phyloP scores from a whole-genome alignment of 2,797 vertebrate genomes.

The Nannoperca obscura region DNA sequence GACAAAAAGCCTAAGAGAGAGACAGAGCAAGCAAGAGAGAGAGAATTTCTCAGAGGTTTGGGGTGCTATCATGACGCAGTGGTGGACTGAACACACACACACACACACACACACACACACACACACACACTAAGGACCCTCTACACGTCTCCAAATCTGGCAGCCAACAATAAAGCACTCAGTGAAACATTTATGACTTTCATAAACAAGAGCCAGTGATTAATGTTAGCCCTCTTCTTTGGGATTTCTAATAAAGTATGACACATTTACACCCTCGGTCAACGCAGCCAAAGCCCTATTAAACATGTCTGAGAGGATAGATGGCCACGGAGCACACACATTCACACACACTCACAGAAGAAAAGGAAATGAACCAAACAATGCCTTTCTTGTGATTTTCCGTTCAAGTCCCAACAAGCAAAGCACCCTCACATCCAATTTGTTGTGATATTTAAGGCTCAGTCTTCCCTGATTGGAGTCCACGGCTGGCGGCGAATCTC shows the following conservation, averaged over 20 bases:
- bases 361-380: constrained; percentile 77
- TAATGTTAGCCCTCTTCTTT: constrained; percentile 88
- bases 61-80: constrained; percentile 53
- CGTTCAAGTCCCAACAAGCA: constrained; percentile 53
- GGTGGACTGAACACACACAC: constrained; percentile 38
- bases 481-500: constrained; percentile 11
- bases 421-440: constrained; percentile 56
- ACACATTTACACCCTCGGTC: constrained; percentile 88
- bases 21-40: constrained; percentile 20
- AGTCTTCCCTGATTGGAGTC: constrained; percentile 43
- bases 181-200: constrained; percentile 89
- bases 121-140: constrained; percentile 60
- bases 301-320: constrained; percentile 83
- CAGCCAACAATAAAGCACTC: constrained; percentile 85
- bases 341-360: constrained; percentile 15
- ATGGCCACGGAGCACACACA: constrained; percentile 60
- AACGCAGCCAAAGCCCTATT: constrained; percentile 84
- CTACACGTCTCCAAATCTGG: constrained; percentile 78
- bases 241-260: constrained; percentile 89
- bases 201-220: constrained; percentile 89
- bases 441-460: constrained; percentile 57
- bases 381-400: constrained; percentile 63
- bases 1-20: constrained; percentile 62
- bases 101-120: constrained; percentile 23
- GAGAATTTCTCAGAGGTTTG: constrained; percentile 54